These are phyloP conservation scores for Hydraecia micacea DNA, from an alignment of 2,888 invertebrate species.

Conservation along the genomic window DNA sequence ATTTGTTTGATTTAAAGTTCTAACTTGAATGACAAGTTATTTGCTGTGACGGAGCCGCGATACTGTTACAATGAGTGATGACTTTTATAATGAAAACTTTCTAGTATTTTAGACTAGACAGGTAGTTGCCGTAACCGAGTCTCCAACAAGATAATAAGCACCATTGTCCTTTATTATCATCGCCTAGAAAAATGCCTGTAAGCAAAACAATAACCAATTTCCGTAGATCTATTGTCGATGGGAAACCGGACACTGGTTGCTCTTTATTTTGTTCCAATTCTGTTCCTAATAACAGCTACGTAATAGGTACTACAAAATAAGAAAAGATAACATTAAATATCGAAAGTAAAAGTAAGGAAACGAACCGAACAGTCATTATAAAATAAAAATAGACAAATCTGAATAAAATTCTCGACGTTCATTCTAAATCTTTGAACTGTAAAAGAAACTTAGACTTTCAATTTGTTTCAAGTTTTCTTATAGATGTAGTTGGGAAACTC, in stretches of 20 bases:
- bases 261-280: conserved; percentile 1
- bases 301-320: background rate
- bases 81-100: background rate
- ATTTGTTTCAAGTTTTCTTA: background rate
- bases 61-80: background rate
- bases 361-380: too few species aligned
- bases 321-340: background rate
- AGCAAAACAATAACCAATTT: conserved; percentile 41
- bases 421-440: background rate
- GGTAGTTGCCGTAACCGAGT: background rate
- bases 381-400: background rate
- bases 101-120: background rate
- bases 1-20: too few species aligned
- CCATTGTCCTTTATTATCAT: background rate
- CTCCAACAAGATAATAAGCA: background rate
- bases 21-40: background rate
- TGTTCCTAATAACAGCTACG: background rate
- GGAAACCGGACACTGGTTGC: conserved; percentile 1
- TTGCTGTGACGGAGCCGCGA: background rate
- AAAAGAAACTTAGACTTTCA: background rate
- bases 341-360: too few species aligned
- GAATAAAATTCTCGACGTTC: background rate
- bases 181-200: background rate
- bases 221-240: background rate
- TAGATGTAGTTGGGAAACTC: too few species aligned